Conservation (phyloP, 2,888 invertebrate genomes). For the Andrena camellia region DNA sequence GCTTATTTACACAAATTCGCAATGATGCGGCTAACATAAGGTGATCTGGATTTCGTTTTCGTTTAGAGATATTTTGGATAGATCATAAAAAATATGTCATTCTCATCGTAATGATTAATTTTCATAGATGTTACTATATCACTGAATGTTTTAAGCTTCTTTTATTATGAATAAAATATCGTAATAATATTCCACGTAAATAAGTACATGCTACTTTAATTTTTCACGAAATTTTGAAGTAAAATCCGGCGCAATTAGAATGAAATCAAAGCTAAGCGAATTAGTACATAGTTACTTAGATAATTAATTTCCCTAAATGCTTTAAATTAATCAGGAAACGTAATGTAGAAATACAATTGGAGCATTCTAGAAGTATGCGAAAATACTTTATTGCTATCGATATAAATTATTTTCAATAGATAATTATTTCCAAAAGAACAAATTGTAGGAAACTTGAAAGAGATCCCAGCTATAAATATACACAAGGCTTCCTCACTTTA, state of each 20-base stretch:
- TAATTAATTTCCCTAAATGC: neutral
- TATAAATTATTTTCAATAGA: neutral
- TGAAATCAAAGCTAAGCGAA: neutral
- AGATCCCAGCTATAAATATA: slow-evolving; percentile 4
- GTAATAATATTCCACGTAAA: neutral
- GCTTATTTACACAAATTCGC: slow-evolving; percentile 41
- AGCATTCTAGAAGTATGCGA: neutral
- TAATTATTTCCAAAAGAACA: neutral
- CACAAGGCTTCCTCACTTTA: slow-evolving; percentile 3
- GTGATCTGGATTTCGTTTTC: neutral
- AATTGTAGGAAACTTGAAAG: neutral
- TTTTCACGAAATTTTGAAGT: neutral
- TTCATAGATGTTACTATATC: neutral
- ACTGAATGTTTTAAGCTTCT: neutral
- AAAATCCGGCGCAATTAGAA: neutral
- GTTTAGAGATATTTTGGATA: slow-evolving; percentile 39
- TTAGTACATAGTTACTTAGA: neutral
- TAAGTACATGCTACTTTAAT: neutral
- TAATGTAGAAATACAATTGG: neutral
- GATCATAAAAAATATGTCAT: slow-evolving; percentile 41
- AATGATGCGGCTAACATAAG: neutral
- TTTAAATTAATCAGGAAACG: neutral
- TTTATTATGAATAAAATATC: slow-evolving; percentile 2
- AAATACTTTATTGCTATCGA: neutral
- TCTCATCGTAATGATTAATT: neutral